These are phyloP conservation scores for Sminthopsis crassicaudata DNA, from an alignment of 2,113 vertebrate species.

Conservation along the genomic window DNA sequence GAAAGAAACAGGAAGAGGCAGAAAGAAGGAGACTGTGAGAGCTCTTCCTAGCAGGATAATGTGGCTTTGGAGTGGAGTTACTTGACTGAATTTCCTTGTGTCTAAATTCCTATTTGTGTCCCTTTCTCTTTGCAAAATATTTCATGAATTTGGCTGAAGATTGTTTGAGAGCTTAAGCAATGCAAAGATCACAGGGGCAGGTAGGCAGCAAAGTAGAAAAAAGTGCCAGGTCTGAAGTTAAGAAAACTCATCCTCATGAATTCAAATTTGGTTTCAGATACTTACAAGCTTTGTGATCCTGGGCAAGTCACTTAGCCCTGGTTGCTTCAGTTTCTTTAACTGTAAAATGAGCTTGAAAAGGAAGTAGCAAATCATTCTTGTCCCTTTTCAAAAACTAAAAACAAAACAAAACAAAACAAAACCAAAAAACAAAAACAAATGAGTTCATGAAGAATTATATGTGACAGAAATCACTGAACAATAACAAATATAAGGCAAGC, in stretches of 20 bases:
- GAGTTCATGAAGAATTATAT: background rate
- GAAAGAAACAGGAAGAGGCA: no score
- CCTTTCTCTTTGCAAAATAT: background rate
- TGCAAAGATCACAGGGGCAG: background rate
- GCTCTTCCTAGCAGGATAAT: background rate
- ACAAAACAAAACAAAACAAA: no score
- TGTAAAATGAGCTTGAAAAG: background rate
- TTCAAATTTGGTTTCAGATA: no score
- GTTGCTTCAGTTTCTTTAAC: background rate
- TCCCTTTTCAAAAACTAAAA: background rate
- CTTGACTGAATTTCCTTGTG: background rate
- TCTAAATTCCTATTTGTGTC: background rate
- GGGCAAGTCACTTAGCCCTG: background rate
- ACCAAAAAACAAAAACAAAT: background rate
- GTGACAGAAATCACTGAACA: background rate
- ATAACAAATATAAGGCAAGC: background rate
- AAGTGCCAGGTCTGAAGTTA: no score
- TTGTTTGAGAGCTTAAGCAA: background rate
- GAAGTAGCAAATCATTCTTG: background rate
- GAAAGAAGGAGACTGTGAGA: no score
- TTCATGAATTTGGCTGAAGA: background rate
- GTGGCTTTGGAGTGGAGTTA: background rate
- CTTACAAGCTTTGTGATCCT: background rate
- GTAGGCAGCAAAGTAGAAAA: no score
- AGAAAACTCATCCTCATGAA: no score